Base-by-base conservation (phyloP, 2,113 vertebrate species). In the Leptobrachium ailaonicum region DNA sequence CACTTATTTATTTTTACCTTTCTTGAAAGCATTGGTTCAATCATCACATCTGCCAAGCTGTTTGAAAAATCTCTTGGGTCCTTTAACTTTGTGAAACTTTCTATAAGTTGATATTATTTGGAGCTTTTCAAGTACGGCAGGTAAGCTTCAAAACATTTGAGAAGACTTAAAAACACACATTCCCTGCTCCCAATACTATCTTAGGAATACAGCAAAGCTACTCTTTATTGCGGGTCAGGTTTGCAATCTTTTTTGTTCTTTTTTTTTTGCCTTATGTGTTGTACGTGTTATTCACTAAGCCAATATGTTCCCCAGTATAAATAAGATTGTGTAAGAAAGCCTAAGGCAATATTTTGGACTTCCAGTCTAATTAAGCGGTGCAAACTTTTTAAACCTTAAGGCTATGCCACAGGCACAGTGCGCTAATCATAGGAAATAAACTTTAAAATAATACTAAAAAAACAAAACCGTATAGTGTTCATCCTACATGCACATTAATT, bases 331-430 rank as follows among this genome's bases (percentile, higher is more conserved):
- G 67, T 44, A 20, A 79, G 71, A 74, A 73, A 74, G 78, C 71
- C 78, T 47, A 80, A 80, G 71, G 78, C 78, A 45, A 73, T 73
- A n/a, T 68, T 70, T 74, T 58, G 41, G 71, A 74, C 78, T 68
- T 66, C 10, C 56, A 4, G 13, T 60, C 56, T 60, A 60, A 60
- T 60, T 50, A 14, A 60, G 56, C 13, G 3, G 13, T 11, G 13
- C 10, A 60, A 60, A 60, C 56, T 60, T 14, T 60, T 50, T 11
- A 60, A 60, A 12, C 10, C 56, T 60, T 60, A 60, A 60, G 56
- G 56, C 56, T 60, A 60, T 12, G 56, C 56, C 56, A 3, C 11
- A 2, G 56, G 56, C 56, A 12, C 13, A 3, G 56, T 60, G 11
- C 2, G 13, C 6, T 60, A 60, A 60, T 60, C 6, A 3, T 60